phyloP scores from a whole-genome alignment of 2,797 vertebrate species.

The Acrossocheilus fasciatus region DNA sequence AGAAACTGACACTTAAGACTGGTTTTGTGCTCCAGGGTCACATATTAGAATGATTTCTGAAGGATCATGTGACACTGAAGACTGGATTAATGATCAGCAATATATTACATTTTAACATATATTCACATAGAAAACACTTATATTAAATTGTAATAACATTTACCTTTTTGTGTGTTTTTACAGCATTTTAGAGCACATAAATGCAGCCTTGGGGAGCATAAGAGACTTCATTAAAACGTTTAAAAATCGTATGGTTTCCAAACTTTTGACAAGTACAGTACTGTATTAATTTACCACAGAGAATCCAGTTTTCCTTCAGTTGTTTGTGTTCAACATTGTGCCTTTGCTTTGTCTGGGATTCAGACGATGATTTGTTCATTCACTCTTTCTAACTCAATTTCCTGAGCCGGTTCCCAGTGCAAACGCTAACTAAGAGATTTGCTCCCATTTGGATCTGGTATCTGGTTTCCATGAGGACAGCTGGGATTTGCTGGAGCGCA shows the following conservation, averaged over 20 bases:
- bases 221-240: background rate
- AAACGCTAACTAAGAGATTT: background rate
- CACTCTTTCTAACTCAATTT: background rate
- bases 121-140: background rate
- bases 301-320: background rate
- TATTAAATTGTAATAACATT: background rate
- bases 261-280: background rate
- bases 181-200: background rate
- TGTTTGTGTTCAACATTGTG: constrained; percentile 2
- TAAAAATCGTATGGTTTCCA: background rate
- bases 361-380: background rate
- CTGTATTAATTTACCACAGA: background rate
- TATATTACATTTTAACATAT: background rate
- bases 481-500: constrained; percentile 18
- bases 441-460: background rate
- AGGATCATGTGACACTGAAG: background rate
- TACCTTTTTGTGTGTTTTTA: background rate
- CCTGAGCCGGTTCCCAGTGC: background rate
- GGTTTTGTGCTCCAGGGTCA: too few relatives aligned
- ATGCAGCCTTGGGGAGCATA: background rate
- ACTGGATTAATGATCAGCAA: background rate
- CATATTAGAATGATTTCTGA: background rate
- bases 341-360: constrained; percentile 9
- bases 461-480: constrained; percentile 32
- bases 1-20: too few relatives aligned